A percentile compares a stretch with the other conserved stretches of the same genome.
These are phyloP conservation scores for Pantelozetes paolii DNA, from an alignment of 2,888 invertebrate species.

Conservation along the genomic window DNA sequence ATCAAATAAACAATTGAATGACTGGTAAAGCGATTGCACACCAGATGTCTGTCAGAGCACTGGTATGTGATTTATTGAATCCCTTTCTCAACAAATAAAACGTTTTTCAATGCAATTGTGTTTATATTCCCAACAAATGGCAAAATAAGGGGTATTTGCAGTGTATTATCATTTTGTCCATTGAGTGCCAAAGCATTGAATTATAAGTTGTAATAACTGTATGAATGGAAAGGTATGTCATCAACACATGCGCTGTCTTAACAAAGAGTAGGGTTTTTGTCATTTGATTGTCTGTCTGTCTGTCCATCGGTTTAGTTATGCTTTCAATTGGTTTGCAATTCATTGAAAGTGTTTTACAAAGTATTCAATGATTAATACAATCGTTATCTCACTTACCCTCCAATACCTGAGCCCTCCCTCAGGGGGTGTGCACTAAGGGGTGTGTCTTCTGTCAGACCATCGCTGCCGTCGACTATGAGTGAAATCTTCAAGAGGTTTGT, in stretches of 20 bases:
- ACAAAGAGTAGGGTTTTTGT: slow-evolving; percentile 1
- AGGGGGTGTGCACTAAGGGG: no score
- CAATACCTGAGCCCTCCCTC: no score
- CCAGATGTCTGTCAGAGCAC: slow-evolving; percentile 5
- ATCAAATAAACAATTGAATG: not conserved
- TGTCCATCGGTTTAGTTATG: not conserved
- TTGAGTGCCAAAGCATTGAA: no score
- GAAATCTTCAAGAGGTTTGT: no score
- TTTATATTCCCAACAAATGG: not conserved
- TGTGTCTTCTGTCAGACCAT: no score
- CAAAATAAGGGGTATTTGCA: not conserved
- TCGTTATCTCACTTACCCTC: no score
- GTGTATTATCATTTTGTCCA: not conserved
- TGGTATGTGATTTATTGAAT: no score
- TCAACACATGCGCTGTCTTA: not conserved
- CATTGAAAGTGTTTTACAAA: no score
- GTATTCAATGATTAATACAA: not conserved
- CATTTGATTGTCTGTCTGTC: not conserved
- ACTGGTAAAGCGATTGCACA: not conserved
- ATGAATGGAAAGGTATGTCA: not conserved
- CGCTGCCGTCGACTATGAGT: no score
- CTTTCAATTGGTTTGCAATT: not conserved
- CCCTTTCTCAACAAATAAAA: no score
- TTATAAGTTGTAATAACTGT: slow-evolving; percentile 4
- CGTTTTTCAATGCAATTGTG: no score